phyloP scores from a whole-genome alignment of 2,113 vertebrate species.

The Melanerpes formicivorus region DNA sequence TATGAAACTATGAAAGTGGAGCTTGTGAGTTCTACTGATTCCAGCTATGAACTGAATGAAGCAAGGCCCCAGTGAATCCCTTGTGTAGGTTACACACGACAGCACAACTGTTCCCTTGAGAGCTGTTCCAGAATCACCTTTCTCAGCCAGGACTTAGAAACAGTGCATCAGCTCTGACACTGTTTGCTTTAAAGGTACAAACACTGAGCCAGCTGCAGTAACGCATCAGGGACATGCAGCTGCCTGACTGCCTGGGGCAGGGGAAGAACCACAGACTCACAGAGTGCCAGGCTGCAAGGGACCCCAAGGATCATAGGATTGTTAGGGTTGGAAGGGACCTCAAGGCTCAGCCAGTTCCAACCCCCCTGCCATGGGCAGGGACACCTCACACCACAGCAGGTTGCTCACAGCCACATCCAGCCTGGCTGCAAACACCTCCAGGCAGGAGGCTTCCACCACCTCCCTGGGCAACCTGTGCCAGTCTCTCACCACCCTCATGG shows the following conservation, averaged over 20 bases:
- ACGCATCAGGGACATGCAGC: background rate
- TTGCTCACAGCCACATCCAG: too few relatives aligned
- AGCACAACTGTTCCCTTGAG: background rate
- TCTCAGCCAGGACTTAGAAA: background rate
- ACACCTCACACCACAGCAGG: too few relatives aligned
- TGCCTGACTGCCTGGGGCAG: background rate
- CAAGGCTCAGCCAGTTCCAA: too few relatives aligned
- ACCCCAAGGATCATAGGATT: too few relatives aligned
- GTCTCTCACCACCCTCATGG: too few relatives aligned
- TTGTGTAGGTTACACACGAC: background rate
- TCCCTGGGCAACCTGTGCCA: too few relatives aligned
- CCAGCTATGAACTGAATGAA: background rate
- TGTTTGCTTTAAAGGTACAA: background rate
- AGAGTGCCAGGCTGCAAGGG: too few relatives aligned
- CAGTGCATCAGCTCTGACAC: background rate
- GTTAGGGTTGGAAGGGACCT: too few relatives aligned
- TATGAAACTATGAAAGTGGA: too few relatives aligned
- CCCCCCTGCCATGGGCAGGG: too few relatives aligned
- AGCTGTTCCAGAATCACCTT: background rate
- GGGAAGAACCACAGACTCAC: background rate
- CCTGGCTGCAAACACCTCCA: too few relatives aligned
- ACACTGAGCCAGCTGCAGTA: background rate
- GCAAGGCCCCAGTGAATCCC: background rate
- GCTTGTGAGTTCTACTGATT: background rate
- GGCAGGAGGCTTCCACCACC: too few relatives aligned